phyloP scores from a whole-genome alignment of 2,113 vertebrate species.

The Ochotona curzoniae region DNA sequence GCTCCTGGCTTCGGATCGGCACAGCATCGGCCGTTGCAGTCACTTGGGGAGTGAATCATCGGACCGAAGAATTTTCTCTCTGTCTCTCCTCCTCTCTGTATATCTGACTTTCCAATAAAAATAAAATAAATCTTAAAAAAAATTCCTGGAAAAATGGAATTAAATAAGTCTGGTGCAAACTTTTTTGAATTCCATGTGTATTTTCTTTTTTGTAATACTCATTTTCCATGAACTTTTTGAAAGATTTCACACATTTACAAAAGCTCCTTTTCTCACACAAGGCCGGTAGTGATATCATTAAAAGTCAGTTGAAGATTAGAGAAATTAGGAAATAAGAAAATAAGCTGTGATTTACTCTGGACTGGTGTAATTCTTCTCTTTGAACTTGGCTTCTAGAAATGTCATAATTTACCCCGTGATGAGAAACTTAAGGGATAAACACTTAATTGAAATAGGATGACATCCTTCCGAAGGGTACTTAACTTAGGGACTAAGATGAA shows the following conservation, averaged over 20 bases:
- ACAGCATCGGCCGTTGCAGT: no score
- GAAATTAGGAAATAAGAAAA: slow-evolving; percentile 66
- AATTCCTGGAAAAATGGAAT: no score
- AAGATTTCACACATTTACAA: not conserved
- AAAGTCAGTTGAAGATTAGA: slow-evolving; percentile 51
- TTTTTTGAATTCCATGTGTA: no score
- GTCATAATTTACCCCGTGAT: slow-evolving; percentile 65
- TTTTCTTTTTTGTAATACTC: no score
- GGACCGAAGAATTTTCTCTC: no score
- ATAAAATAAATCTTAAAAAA: no score
- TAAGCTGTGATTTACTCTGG: slow-evolving; percentile 57
- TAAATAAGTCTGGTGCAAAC: no score
- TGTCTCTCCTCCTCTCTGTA: no score
- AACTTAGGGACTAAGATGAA: slow-evolving; percentile 41
- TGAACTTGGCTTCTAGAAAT: slow-evolving; percentile 44
- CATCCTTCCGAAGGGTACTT: slow-evolving; percentile 65
- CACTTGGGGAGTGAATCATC: no score
- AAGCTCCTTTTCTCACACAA: not conserved
- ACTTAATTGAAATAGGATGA: slow-evolving; percentile 66
- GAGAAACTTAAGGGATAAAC: slow-evolving; percentile 71
- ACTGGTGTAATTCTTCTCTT: slow-evolving; percentile 61
- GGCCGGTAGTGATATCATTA: not conserved
- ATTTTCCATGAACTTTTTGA: no score
- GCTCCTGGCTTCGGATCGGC: no score
- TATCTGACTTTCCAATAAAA: no score